phyloP scores from a whole-genome alignment of 2,888 invertebrate genomes.

The Cybosia mesomella region DNA sequence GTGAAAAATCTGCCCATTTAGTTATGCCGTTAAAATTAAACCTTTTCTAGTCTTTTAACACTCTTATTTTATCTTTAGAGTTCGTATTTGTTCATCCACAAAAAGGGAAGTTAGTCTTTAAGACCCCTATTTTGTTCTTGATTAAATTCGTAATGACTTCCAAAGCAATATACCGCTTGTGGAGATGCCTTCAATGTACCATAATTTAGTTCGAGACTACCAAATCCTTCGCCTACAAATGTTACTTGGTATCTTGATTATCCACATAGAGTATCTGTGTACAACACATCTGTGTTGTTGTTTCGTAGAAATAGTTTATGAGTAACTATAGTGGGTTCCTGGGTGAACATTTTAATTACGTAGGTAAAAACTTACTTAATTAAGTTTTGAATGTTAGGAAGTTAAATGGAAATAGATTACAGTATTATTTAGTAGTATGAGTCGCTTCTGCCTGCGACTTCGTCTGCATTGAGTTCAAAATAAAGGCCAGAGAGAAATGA shows the following conservation, averaged over 20 bases:
- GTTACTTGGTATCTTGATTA: slow-evolving; percentile 29
- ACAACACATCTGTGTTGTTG: slow-evolving; percentile 7
- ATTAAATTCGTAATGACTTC: slow-evolving; percentile 37
- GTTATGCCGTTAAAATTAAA: slow-evolving; percentile 14
- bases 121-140: slow-evolving; percentile 29
- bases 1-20: slow-evolving; percentile 3
- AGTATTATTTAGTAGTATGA: not conserved
- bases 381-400: not conserved
- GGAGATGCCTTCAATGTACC: slow-evolving; percentile 19
- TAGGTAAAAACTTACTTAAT: not conserved
- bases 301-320: slow-evolving; percentile 9
- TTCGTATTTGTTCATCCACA: slow-evolving; percentile 13
- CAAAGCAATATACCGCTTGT: slow-evolving; percentile 18
- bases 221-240: slow-evolving; percentile 32
- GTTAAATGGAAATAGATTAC: not conserved
- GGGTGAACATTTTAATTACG: not conserved
- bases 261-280: slow-evolving; percentile 18
- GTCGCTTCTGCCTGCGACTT: too few relatives aligned
- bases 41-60: slow-evolving; percentile 18
- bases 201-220: slow-evolving; percentile 30
- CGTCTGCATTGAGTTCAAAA: too few relatives aligned
- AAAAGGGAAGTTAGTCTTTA: slow-evolving; percentile 19
- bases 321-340: not conserved
- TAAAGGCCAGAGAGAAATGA: too few relatives aligned
- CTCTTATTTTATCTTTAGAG: slow-evolving; percentile 28